Percentiles rank a stretch among this genome's conserved stretches.
Evolutionary conservation across 2,797 vertebrate genomes (phyloP).

Genomic region (Cuculus canorus): DNA sequence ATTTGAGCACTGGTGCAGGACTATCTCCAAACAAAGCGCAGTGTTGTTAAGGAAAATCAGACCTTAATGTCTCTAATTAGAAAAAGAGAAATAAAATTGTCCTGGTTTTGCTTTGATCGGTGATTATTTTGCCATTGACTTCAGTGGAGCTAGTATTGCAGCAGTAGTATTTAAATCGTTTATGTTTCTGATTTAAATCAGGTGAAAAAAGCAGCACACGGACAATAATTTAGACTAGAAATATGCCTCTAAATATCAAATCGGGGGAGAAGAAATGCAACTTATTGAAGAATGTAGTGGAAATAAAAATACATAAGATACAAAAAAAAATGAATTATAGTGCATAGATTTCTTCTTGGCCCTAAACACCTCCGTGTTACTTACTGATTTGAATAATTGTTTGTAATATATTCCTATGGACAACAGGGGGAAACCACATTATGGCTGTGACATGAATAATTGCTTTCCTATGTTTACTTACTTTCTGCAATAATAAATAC

Average conservation of each 20-base stretch:
- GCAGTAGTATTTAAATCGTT: neutral
- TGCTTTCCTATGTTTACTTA: conserved; percentile 42
- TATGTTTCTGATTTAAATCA: neutral
- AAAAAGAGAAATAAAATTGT: neutral
- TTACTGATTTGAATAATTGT: neutral
- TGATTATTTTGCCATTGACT: neutral
- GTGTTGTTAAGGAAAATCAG: neutral
- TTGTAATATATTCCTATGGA: conserved; percentile 9
- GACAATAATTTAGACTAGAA: neutral
- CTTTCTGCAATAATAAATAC: conserved; percentile 28
- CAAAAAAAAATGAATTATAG: neutral
- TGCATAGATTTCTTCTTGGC: neutral
- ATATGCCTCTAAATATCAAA: neutral
- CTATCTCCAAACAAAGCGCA: neutral
- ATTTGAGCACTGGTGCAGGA: neutral
- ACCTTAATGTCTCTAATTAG: neutral
- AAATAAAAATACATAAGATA: no score
- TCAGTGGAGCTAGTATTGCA: neutral
- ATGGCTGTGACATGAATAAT: neutral
- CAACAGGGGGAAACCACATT: neutral
- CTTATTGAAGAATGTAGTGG: neutral
- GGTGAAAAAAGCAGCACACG: neutral
- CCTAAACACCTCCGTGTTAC: neutral
- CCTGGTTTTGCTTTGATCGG: neutral
- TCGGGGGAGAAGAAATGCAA: neutral